These are phyloP conservation scores for Scolopax mira DNA, from an alignment of 2,113 vertebrate species.

Conservation along the genomic window DNA sequence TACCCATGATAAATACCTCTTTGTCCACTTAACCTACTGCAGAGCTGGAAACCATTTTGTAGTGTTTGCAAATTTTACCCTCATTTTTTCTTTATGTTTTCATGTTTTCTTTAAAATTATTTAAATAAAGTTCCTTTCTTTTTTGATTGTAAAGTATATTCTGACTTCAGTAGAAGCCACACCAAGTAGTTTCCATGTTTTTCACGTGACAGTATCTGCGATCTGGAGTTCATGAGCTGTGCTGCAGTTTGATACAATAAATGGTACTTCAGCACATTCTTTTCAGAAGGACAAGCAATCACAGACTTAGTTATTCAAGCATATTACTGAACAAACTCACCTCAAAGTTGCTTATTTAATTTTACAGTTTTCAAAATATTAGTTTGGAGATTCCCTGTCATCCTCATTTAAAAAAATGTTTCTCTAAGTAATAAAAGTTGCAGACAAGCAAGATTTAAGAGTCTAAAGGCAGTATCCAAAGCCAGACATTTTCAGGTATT, in stretches of 20 bases:
- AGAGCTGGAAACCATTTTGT: neutral
- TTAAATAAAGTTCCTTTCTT: neutral
- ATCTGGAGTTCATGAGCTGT: neutral
- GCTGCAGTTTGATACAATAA: neutral
- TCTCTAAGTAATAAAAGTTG: neutral
- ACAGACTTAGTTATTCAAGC: neutral
- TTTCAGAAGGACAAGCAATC: neutral
- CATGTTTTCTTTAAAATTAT: neutral
- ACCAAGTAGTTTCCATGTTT: neutral
- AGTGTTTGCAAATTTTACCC: neutral
- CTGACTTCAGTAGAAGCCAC: neutral
- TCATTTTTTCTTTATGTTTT: no score
- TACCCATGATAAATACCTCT: neutral
- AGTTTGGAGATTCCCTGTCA: neutral
- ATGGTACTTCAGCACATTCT: neutral
- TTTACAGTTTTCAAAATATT: neutral
- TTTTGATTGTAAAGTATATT: neutral
- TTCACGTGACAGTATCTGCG: neutral
- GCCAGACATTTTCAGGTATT: neutral
- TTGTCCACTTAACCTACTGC: neutral
- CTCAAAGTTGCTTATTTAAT: neutral
- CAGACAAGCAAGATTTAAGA: neutral
- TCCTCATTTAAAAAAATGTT: neutral
- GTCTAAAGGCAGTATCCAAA: neutral
- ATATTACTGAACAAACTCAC: neutral